These are phyloP conservation scores for Pteropus alecto DNA, from an alignment of 2,113 vertebrate species.

Conservation along the genomic window DNA sequence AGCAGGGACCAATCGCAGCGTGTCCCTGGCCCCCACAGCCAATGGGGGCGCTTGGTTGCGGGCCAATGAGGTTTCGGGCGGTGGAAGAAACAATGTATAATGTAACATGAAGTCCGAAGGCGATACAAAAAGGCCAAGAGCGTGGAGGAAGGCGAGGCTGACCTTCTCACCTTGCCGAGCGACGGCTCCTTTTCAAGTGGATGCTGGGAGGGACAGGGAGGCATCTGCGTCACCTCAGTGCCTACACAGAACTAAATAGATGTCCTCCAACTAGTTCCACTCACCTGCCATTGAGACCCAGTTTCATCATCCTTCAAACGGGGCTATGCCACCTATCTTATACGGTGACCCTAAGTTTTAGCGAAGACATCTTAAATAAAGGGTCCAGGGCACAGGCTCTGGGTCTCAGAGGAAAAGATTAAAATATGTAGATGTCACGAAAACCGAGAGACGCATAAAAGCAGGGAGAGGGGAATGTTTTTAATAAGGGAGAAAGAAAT, in stretches of 20 bases:
- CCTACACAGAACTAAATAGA: not conserved
- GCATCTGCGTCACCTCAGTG: not conserved
- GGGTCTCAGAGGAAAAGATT: not conserved
- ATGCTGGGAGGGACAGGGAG: not conserved
- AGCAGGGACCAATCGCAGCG: constrained; percentile 30
- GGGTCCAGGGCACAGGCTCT: not conserved
- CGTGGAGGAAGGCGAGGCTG: not conserved
- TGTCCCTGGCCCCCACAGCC: not conserved
- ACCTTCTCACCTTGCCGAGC: constrained; percentile 19
- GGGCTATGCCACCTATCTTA: not conserved
- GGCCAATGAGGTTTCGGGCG: constrained; percentile 44
- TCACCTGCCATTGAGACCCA: not conserved
- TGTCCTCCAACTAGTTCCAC: not conserved
- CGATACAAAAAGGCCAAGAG: not conserved
- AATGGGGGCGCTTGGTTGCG: not conserved
- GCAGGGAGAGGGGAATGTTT: not conserved
- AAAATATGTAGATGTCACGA: not conserved
- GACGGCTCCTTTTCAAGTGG: not conserved
- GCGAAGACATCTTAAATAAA: not conserved
- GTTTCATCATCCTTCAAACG: not conserved
- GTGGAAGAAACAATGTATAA: not conserved
- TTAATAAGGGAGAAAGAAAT: not conserved
- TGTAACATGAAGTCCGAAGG: not conserved
- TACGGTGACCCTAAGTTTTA: not conserved
- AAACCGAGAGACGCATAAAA: not conserved